phyloP scores from a whole-genome alignment of 2,797 vertebrate species.

The Sebastes taczanowskii region DNA sequence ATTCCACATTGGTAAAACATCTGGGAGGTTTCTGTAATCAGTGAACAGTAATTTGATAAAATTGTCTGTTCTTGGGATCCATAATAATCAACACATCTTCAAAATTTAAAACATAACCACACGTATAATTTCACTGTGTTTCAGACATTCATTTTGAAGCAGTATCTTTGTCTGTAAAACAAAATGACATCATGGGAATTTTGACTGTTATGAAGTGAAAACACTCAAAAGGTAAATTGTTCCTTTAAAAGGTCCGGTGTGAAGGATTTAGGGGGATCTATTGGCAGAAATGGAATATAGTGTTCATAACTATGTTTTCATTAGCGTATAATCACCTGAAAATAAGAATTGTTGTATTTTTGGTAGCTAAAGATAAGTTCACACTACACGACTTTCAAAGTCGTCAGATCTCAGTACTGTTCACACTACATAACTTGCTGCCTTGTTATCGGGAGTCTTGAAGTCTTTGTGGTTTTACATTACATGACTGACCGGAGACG shows the following conservation, averaged over 20 bases:
- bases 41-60: neutral
- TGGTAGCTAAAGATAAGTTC: too few relatives aligned
- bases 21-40: neutral
- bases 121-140: neutral
- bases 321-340: neutral
- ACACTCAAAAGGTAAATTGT: conserved; percentile 1
- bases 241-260: neutral
- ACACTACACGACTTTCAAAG: too few relatives aligned
- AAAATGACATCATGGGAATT: neutral
- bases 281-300: neutral
- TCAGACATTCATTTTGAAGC: neutral
- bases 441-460: too few relatives aligned
- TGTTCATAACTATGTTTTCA: neutral
- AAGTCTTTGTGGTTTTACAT: too few relatives aligned
- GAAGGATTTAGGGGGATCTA: neutral
- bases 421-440: too few relatives aligned
- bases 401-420: too few relatives aligned
- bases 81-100: neutral
- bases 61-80: neutral
- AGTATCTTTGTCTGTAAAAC: neutral
- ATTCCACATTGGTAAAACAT: neutral
- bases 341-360: neutral
- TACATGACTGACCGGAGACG: too few relatives aligned
- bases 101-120: neutral
- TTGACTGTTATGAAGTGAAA: neutral